Base-by-base conservation (phyloP, 2,113 vertebrate genomes). In the Carettochelys insculpta region DNA sequence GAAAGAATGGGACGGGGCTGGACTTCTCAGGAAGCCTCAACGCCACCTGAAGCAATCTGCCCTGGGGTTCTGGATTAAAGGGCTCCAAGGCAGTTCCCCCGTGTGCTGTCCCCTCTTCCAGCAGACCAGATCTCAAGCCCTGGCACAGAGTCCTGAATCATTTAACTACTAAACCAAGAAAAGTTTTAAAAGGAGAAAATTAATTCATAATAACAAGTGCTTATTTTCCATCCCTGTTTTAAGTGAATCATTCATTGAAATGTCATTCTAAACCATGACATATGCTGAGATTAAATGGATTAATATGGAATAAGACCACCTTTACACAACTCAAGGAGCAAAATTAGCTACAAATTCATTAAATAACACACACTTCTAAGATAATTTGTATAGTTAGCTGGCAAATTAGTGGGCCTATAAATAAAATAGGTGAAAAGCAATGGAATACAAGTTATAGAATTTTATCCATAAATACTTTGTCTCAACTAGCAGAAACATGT, bases 381-480 rank as follows among this genome's bases (percentile, higher is more conserved):
- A 89, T 77, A 93, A 92, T 93, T 86, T 85, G 82, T 89, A 51
- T 65, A 86, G 24, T 84, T 92, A 95, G 56, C 76, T 89, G 56
- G 56, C 24, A 95, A 96, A 94, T 54, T 86, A 78, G 84, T 25
- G 34, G 92, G 86, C 88, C 91, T 91, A 85, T 87, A 94, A 94
- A 95, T 94, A 93, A 86, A 91, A 91, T 24, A 81, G n/a, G 50
- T 76, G 82, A 61, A 65, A 85, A 87, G 73, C 56, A 87, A 82
- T 52, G 68, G 82, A 31, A 43, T 34, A 24, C 0, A 0, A 94
- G 53, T 58, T 88, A n/a, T 83, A 50, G 27, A 19, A 14, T 80
- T 89, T 25, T n/a, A 14, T 38, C 77, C 76, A 3, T 13, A 48
- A 50, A 20, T 38, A 34, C 43, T 87, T 93, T 61, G 38, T 56